Base-by-base conservation (phyloP, 1,140 invertebrate genomes). In the Ptiloglossa arizonensis region DNA sequence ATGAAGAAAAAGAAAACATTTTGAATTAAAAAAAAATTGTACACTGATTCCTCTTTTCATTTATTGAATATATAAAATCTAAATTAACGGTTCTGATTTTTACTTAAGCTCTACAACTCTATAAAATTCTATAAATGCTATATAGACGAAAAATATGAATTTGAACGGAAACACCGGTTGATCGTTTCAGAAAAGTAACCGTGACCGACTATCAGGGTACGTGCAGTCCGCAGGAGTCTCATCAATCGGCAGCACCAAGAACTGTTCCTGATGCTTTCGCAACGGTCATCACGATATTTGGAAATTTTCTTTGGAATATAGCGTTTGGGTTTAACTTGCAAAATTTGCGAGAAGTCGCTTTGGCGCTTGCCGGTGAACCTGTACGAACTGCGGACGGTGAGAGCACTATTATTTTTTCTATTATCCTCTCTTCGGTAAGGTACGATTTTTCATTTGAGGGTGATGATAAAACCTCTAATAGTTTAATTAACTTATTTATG, bases 161-260 rank as follows among this genome's bases (percentile, higher is more conserved):
- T 22, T 63, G 56, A 63, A 22, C 60, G 19, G 2, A 22, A 44
- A 9, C 38, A n/a, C 22, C 44, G 29, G 32, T 50, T 19, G n/a
- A 69, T 11, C 52, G 35, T 89, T 86, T 69, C 69, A 91, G 95
- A 85, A 96, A 96, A 91, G 95, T 98, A 0, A 94, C 95, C 0
- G 95, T 98, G 0, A 96, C 96, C 81, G 97, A 98, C 89, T 97
- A 98, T 91, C 97, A 98, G 91, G 97, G 97, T 0, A 94, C 96
- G 9, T 98, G 97, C 87, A 95, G 95, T 0, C 96, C 97, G 82
- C 95, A 95, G 19, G 95, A 95, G 85, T 95, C 95, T 82, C 94
- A 95, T 9, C 95, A 95, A 80, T 96, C 95, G 59, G 95, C 94
- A 17, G 94, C 93, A 63, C 89, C 90, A 38, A 93, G 83, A 86